Conservation (phyloP, 1,140 invertebrate species). For the Brachionus sp. region DNA sequence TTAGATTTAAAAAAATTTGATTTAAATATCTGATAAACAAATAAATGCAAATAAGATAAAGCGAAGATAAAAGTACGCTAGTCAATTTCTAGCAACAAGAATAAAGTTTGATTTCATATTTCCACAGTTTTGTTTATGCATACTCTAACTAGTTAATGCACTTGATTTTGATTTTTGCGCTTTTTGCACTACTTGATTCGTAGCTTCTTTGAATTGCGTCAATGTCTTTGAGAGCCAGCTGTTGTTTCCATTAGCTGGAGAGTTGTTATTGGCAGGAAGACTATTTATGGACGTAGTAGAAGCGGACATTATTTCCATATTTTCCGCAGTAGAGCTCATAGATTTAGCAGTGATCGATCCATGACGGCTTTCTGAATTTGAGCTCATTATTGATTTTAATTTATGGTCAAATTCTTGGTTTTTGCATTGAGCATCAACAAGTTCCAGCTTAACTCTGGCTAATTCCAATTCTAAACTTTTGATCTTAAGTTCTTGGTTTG, state of each 20-base stretch:
- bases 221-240: conserved; percentile 42
- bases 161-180: conserved; percentile 18
- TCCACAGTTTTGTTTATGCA: neutral
- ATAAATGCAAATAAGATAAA: neutral
- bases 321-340: neutral
- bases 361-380: neutral
- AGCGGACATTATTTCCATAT: neutral
- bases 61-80: neutral
- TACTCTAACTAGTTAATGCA: neutral
- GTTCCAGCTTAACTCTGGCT: conserved; percentile 26
- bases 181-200: conserved; percentile 44
- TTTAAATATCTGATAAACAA: neutral
- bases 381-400: neutral
- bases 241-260: neutral
- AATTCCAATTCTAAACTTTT: conserved; percentile 43
- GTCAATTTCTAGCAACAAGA: neutral
- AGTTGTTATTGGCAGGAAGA: neutral
- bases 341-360: neutral
- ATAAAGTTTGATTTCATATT: neutral
- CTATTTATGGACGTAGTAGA: conserved; percentile 26
- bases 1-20: neutral
- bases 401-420: conserved; percentile 43
- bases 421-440: conserved; percentile 29
- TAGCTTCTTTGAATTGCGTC: conserved; percentile 33
- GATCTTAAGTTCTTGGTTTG: neutral